Conservation (phyloP, 2,888 invertebrate species). For the Apamea crenata region DNA sequence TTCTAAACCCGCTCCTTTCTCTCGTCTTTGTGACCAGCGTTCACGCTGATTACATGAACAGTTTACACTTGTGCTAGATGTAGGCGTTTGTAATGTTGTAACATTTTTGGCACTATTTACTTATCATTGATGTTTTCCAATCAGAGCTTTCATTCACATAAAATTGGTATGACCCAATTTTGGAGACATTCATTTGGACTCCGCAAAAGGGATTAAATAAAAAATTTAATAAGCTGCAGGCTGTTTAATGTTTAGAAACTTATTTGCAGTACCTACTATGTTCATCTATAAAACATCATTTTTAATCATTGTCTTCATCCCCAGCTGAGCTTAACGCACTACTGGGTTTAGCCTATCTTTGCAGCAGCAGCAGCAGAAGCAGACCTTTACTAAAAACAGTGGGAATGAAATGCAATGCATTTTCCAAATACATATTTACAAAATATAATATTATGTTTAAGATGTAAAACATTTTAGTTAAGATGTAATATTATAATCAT, state of each 20-base stretch:
- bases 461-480: background rate
- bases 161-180: constrained; percentile 41
- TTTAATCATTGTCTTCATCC: background rate
- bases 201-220: background rate
- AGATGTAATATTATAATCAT: background rate
- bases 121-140: constrained; percentile 27
- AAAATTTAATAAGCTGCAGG: background rate
- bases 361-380: too few species aligned
- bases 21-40: constrained; percentile 73
- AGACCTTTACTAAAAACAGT: background rate
- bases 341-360: background rate
- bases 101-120: constrained; percentile 27
- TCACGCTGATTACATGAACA: constrained; percentile 55
- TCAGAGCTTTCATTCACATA: constrained; percentile 16
- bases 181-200: background rate
- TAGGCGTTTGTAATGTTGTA: constrained; percentile 27
- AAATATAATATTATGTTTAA: background rate
- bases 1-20: constrained; percentile 84
- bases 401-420: background rate
- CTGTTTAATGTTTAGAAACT: background rate
- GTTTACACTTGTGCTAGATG: constrained; percentile 30
- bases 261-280: background rate
- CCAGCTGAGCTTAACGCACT: background rate
- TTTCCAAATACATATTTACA: background rate
- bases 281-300: background rate